A percentile compares a stretch with the other conserved stretches of the same genome.
Evolutionary conservation across 2,113 vertebrate genomes (phyloP).

Genomic region (Scalopus aquaticus): DNA sequence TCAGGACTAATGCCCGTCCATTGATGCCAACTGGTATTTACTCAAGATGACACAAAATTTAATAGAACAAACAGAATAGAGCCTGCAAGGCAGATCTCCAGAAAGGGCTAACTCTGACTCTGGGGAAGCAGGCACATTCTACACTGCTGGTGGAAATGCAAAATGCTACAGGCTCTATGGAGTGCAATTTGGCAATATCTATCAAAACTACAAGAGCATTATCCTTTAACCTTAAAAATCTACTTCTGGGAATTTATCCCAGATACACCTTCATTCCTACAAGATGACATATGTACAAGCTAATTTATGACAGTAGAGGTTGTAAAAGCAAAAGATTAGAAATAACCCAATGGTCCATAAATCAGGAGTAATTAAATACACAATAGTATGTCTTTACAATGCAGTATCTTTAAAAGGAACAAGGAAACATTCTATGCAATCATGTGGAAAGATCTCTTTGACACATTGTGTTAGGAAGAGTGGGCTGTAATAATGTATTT

Average conservation of each 20-base stretch:
- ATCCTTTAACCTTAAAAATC: background rate
- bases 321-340: constrained; percentile 34
- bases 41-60: background rate
- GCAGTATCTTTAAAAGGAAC: background rate
- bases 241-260: constrained; percentile 49
- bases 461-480: background rate
- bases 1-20: background rate
- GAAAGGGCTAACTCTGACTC: background rate
- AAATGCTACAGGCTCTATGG: background rate
- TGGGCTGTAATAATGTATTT: background rate
- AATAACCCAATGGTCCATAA: background rate
- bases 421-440: background rate
- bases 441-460: background rate
- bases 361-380: background rate
- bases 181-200: background rate
- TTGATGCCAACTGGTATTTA: background rate
- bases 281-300: background rate
- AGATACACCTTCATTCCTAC: background rate
- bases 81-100: background rate
- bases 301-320: background rate
- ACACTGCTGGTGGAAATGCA: background rate
- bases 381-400: background rate
- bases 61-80: background rate
- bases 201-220: background rate
- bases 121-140: background rate